Evolutionary conservation across 2,888 invertebrate species (phyloP).

Genomic region (Philereme transversata): DNA sequence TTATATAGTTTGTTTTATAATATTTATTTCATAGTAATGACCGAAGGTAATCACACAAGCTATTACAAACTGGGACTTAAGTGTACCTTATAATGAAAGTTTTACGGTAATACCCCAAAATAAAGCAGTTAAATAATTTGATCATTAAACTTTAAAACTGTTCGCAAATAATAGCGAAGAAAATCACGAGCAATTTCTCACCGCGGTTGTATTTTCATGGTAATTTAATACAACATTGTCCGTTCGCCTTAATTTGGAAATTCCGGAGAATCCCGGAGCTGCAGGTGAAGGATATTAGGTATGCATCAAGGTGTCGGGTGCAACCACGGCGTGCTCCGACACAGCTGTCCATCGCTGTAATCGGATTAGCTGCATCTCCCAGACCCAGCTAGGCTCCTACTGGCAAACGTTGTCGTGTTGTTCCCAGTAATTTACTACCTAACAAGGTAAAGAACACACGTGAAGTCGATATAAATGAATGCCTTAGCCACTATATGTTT

Average conservation of each 20-base stretch:
- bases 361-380: conserved; percentile 51
- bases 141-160: conserved; percentile 11
- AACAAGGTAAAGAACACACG: background rate
- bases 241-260: conserved; percentile 37
- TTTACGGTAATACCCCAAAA: no score
- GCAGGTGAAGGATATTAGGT: conserved; percentile 54
- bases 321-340: conserved; percentile 41
- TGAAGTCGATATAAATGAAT: no score
- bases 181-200: conserved; percentile 29
- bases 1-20: no score
- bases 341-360: conserved; percentile 54
- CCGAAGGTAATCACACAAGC: no score
- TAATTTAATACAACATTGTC: conserved; percentile 41
- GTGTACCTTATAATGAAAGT: no score
- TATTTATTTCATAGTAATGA: no score
- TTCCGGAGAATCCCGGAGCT: conserved; percentile 25
- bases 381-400: conserved; percentile 22
- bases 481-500: no score
- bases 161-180: conserved; percentile 19
- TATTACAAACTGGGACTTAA: no score
- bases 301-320: conserved; percentile 50
- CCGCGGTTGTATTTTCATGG: conserved; percentile 33
- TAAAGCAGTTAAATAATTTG: background rate
- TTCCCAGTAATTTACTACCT: background rate
- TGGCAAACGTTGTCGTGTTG: background rate